A percentile compares a stretch with the other conserved stretches of the same genome.
These are phyloP conservation scores for Hystrix cristata DNA, from an alignment of 2,113 vertebrate species.

Conservation along the genomic window DNA sequence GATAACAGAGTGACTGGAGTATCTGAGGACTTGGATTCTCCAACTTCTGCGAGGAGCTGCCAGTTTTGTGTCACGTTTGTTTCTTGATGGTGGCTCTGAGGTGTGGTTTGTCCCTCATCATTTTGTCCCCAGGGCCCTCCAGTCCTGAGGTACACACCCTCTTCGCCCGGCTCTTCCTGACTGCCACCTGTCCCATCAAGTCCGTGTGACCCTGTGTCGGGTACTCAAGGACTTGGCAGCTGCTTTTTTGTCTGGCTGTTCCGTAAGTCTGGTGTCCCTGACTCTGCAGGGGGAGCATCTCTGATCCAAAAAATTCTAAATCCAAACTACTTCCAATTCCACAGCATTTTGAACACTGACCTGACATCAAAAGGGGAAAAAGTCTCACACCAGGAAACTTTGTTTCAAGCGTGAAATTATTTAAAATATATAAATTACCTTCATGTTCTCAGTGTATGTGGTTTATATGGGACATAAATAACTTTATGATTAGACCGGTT, in stretches of 20 bases:
- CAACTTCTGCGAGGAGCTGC: not conserved
- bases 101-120: not conserved
- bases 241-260: not conserved
- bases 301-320: not conserved
- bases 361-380: not conserved
- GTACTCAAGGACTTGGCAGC: not conserved
- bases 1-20: not conserved
- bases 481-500: not conserved
- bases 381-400: not conserved
- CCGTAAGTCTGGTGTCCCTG: not conserved
- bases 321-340: not conserved
- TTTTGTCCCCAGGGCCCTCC: not conserved
- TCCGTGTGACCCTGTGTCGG: not conserved
- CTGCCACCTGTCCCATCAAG: not conserved
- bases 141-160: not conserved
- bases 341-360: not conserved
- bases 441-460: not conserved
- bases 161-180: not conserved
- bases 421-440: not conserved
- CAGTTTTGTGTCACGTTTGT: not conserved
- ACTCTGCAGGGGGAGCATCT: not conserved
- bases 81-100: not conserved
- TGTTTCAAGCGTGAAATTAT: not conserved
- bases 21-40: not conserved
- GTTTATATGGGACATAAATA: not conserved